Evolutionary conservation across 1,140 invertebrate species (phyloP), one percentile per base, ranked within the genome.

Genomic region (Chionoecetes opilio): DNA sequence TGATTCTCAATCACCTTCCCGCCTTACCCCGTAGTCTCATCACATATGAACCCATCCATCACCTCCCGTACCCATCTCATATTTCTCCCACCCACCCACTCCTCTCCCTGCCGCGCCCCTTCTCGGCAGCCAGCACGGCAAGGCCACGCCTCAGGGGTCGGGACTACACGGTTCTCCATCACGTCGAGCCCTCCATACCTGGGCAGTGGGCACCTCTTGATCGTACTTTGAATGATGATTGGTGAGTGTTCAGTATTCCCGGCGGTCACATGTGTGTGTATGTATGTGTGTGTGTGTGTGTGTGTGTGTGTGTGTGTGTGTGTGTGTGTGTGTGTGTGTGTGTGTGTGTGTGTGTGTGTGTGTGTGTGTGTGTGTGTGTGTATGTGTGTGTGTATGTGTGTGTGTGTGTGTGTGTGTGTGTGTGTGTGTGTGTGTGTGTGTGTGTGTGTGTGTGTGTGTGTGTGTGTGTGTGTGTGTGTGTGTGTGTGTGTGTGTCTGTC

Each of bases 301-400:
- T 75, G 63, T 75, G 63, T 75, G 63, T 75, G n/a, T 75, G 63
- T 75, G 63, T 75, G 63, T 75, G 63, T 75, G 63, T 75, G 63
- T 75, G 63, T 75, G 63, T 75, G 63, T 75, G 63, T 75, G 63
- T 75, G 63, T 75, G 63, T 75, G 63, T 75, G 63, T 75, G 63
- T 75, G 63, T 75, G 63, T 75, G 63, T 75, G 63, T 75, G 63
- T 75, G 63, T 75, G 63, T 75, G 63, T 75, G 63, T 75, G 63
- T 75, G 63, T 75, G 63, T 75, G 63, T n/a, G 63, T n/a, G 63
- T 75, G 63, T 75, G 63, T 75, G 63, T 75, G 63, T 75, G 63
- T 75, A 26, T 75, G 63, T 75, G 63, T 75, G 63, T 75, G 63
- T n/a, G 63, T n/a, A 14, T 46, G 41, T n/a, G 63, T 75, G 63